Evolutionary conservation across 1,140 invertebrate genomes (phyloP).

Genomic region (Platyscapa corneri): DNA sequence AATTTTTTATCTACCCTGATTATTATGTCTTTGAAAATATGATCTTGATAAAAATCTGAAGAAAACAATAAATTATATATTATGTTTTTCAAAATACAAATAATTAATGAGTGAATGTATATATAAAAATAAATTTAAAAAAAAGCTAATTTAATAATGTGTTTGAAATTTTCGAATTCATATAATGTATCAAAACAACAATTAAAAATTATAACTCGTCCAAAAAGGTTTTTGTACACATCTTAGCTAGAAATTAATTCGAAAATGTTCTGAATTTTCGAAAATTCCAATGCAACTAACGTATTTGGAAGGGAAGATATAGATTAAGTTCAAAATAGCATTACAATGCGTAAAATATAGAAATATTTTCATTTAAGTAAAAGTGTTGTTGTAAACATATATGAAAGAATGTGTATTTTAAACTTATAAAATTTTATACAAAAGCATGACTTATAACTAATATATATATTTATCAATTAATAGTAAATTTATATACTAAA

Average conservation of each 20-base stretch:
- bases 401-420: not conserved
- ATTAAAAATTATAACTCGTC: slow-evolving; percentile 43
- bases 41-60: too few relatives aligned
- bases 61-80: too few relatives aligned
- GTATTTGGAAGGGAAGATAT: slow-evolving; percentile 35
- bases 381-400: slow-evolving; percentile 8
- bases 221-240: slow-evolving; percentile 28
- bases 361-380: slow-evolving; percentile 43
- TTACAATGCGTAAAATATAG: slow-evolving; percentile 35
- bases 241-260: slow-evolving; percentile 46
- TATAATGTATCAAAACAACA: slow-evolving; percentile 42
- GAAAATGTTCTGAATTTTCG: slow-evolving; percentile 30
- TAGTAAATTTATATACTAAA: not conserved
- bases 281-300: slow-evolving; percentile 27
- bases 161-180: slow-evolving; percentile 9
- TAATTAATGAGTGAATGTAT: too few relatives aligned
- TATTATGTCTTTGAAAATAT: too few relatives aligned
- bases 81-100: too few relatives aligned
- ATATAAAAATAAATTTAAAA: too few relatives aligned
- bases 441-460: not conserved
- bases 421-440: slow-evolving; percentile 40
- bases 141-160: not conserved
- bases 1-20: too few relatives aligned
- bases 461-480: not conserved
- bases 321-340: slow-evolving; percentile 37